Evolutionary conservation across 1,140 invertebrate genomes (phyloP).

Genomic region (Galleria mellonella): DNA sequence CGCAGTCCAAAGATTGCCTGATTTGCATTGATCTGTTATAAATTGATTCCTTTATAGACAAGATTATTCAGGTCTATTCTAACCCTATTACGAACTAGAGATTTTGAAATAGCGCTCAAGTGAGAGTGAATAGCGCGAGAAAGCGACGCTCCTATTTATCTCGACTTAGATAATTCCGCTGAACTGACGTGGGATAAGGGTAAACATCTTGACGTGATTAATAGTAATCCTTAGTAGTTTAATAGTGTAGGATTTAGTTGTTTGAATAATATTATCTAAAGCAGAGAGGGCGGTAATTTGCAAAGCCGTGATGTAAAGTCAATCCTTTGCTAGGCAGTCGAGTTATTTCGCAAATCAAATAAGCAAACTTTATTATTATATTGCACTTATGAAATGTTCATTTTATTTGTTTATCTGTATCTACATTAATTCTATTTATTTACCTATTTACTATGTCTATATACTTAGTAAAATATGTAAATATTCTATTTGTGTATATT

Average conservation of each 20-base stretch:
- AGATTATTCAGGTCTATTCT: slow-evolving; percentile 23
- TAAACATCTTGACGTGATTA: slow-evolving; percentile 61
- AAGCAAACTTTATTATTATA: background rate
- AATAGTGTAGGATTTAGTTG: slow-evolving; percentile 43
- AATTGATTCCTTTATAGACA: slow-evolving; percentile 31
- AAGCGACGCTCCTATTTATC: slow-evolving; percentile 44
- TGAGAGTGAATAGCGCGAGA: slow-evolving; percentile 30
- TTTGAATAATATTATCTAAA: slow-evolving; percentile 35
- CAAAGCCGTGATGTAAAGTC: slow-evolving; percentile 13
- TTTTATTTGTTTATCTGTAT: slow-evolving; percentile 3
- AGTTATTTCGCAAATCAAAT: background rate
- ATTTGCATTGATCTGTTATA: slow-evolving; percentile 26
- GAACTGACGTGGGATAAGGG: slow-evolving; percentile 50
- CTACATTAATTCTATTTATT: no score
- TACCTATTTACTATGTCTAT: no score
- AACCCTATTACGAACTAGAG: slow-evolving; percentile 27
- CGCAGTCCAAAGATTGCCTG: slow-evolving; percentile 7
- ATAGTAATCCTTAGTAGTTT: slow-evolving; percentile 54
- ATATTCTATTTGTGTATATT: no score
- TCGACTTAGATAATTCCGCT: slow-evolving; percentile 46
- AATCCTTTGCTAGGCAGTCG: slow-evolving; percentile 1
- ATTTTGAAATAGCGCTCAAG: slow-evolving; percentile 31
- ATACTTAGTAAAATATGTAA: no score
- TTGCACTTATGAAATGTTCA: background rate
- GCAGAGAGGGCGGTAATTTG: slow-evolving; percentile 18